Conservation (phyloP, 2,888 invertebrate species). For the Mycogona germanica region DNA sequence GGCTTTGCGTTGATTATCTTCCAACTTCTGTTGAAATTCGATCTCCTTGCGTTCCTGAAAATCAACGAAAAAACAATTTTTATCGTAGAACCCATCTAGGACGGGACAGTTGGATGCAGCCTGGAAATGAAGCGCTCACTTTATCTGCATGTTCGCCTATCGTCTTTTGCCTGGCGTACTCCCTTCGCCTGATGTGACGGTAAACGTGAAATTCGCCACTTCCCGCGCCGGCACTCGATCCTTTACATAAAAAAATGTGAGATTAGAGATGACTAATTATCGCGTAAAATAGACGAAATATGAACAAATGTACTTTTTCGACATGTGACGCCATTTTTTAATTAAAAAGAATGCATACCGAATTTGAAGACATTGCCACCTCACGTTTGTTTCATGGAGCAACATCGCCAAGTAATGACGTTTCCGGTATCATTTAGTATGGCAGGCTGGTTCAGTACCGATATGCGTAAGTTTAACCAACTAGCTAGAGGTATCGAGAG, state of each 20-base stretch:
- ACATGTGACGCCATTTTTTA: too few species aligned
- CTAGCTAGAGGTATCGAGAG: too few species aligned
- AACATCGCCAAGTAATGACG: too few species aligned
- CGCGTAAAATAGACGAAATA: constrained; percentile 3
- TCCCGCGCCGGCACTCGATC: constrained; percentile 98
- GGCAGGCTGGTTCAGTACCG: too few species aligned
- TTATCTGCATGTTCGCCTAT: constrained; percentile 78
- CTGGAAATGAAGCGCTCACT: constrained; percentile 38
- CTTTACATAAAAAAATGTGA: constrained; percentile 29
- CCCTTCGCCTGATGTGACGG: constrained; percentile 84
- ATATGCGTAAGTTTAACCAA: too few species aligned
- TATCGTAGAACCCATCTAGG: too few species aligned
- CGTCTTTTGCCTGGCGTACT: constrained; percentile 89
- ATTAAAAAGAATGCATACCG: too few species aligned
- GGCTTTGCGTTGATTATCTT: constrained; percentile 54
- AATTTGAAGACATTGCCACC: too few species aligned
- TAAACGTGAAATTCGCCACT: constrained; percentile 99
- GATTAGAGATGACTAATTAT: too few species aligned
- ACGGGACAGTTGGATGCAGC: background rate
- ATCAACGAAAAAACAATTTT: constrained; percentile 8
- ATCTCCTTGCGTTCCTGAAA: constrained; percentile 67
- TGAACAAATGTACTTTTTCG: background rate
- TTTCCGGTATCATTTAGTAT: too few species aligned
- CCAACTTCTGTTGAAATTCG: constrained; percentile 65
- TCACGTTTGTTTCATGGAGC: too few species aligned